Percentiles rank a stretch among this genome's conserved stretches.
Evolutionary conservation across 1,140 invertebrate species (phyloP).

Genomic region (Matsumurasca onukii): DNA sequence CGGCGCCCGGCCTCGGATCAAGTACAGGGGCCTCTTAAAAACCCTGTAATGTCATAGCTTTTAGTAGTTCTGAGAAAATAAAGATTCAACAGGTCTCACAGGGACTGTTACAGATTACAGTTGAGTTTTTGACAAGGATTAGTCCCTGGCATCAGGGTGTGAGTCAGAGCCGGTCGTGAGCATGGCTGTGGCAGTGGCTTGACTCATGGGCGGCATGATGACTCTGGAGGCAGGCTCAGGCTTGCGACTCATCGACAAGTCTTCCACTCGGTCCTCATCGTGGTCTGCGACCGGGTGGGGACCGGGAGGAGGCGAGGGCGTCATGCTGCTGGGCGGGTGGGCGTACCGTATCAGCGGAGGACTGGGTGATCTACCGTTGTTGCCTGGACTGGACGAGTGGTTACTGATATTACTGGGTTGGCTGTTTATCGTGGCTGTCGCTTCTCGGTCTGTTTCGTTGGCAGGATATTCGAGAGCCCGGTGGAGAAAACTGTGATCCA

Average conservation of each 20-base stretch:
- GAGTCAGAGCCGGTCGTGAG: conserved; percentile 39
- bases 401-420: conserved; percentile 16
- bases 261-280: conserved; percentile 52
- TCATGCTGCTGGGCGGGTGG: conserved; percentile 31
- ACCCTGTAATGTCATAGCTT: no score
- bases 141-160: conserved; percentile 31
- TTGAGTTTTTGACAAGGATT: neutral
- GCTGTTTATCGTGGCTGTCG: conserved; percentile 32
- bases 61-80: no score
- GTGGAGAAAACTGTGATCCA: conserved; percentile 44
- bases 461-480: conserved; percentile 40
- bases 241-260: conserved; percentile 51
- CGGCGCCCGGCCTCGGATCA: no score
- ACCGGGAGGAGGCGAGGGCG: conserved; percentile 34
- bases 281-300: conserved; percentile 26
- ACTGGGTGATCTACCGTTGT: conserved; percentile 43
- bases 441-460: conserved; percentile 29
- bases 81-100: no score
- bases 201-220: conserved; percentile 45
- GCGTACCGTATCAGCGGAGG: conserved; percentile 44
- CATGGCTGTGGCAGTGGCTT: conserved; percentile 38
- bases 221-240: conserved; percentile 42
- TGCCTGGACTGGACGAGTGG: conserved; percentile 39
- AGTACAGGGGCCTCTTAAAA: no score
- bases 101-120: no score